Evolutionary conservation across 1,140 invertebrate species (phyloP).

Genomic region (Dendroctonus valens): DNA sequence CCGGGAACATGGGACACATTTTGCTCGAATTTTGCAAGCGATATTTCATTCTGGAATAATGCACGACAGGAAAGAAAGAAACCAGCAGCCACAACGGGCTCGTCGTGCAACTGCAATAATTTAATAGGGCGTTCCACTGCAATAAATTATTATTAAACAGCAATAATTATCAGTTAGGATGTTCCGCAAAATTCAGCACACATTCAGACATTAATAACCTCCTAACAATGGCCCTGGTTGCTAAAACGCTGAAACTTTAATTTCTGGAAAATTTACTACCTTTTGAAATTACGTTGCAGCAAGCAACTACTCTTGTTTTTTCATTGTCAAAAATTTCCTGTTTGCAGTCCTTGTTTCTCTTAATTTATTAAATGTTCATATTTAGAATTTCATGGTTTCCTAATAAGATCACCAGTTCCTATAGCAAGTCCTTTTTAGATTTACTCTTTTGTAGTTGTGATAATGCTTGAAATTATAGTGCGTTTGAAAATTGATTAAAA

Average conservation of each 20-base stretch:
- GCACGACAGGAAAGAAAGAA: constrained; percentile 10
- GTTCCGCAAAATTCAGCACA: background rate
- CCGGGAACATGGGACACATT: no score
- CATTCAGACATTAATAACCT: constrained; percentile 19
- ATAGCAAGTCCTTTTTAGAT: no score
- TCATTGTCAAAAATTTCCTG: background rate
- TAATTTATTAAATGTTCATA: no score
- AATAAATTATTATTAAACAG: constrained; percentile 20
- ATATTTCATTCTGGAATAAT: background rate
- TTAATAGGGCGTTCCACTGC: constrained; percentile 8
- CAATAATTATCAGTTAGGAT: constrained; percentile 19
- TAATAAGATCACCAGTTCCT: no score
- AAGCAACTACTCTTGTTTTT: background rate
- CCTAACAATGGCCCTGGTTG: constrained; percentile 7
- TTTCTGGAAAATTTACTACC: constrained; percentile 12
- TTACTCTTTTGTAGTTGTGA: no score
- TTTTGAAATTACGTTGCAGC: background rate
- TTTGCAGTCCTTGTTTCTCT: no score
- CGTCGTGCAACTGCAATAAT: constrained; percentile 18
- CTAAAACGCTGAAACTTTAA: constrained; percentile 11
- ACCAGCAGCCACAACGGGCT: constrained; percentile 3
- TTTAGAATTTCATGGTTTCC: no score
- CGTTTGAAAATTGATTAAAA: no score
- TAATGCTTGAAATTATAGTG: no score
- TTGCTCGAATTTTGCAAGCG: no score